Base-by-base conservation (phyloP, 2,888 invertebrate species). In the Camponotus fellah region DNA sequence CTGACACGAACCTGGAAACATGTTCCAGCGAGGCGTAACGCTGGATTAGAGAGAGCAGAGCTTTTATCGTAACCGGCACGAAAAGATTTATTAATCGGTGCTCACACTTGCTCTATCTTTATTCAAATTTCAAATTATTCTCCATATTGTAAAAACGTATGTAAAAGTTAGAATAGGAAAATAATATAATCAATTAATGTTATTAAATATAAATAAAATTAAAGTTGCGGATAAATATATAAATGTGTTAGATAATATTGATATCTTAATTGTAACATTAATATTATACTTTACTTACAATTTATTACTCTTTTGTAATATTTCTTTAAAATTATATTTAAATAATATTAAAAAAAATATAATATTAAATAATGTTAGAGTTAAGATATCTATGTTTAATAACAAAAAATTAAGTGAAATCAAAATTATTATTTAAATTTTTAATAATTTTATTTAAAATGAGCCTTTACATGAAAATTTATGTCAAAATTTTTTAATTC, bases 11-110 rank as follows among this genome's bases (percentile, higher is more conserved):
- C 3, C 21, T 46, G 71, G 43, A 71, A 80, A 80, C 79, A 72
- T 34, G 79, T 76, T 64, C 53, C 64, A 37, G 37, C 76, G 64
- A 77, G 32, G 49, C n/a, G 76, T 64, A 76, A 76, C 32, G 17
- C 14, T 10, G 62, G 81, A 81, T 81, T 81, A 81, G 68, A 81
- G 49, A 17, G 14, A 64, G 17, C 21, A 46, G 37, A 77, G 81
- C 64, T 81, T 64, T 81, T 81, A 81, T 81, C 77, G 64, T 56
- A 76, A 60, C 72, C 12, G 65, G 66, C 75, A 53, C 49, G 75
- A 49, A 62, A 81, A 56, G 69, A 74, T 76, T 83, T 87, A 83
- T 74, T 82, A 87, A 74, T 84, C 74, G 49, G 32, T 34, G 49
- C 77, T 74, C 58, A 74, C 81, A 26, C 65, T 43, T 26, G 43